Evolutionary conservation across 2,113 vertebrate genomes (phyloP).

Genomic region (Buteo buteo): DNA sequence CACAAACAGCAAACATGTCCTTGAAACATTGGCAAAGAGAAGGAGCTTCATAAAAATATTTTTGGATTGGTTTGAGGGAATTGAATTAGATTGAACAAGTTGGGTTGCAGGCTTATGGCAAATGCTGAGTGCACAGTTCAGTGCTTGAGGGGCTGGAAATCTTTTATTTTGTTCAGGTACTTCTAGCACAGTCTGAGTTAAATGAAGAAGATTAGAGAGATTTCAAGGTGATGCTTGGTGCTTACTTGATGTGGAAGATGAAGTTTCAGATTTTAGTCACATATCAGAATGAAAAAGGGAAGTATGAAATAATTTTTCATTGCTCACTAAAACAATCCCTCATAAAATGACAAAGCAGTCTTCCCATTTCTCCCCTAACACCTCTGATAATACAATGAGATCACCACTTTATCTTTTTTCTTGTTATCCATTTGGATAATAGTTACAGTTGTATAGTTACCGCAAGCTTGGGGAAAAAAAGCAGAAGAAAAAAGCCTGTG

Average conservation of each 20-base stretch:
- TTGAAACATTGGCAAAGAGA: neutral
- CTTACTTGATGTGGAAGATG: neutral
- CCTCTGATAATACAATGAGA: constrained; percentile 21
- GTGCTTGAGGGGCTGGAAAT: neutral
- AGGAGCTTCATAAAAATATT: neutral
- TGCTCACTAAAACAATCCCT: neutral
- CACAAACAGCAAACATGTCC: neutral
- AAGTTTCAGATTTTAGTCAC: neutral
- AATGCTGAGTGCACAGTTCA: neutral
- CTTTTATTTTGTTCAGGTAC: neutral
- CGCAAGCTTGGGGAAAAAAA: neutral
- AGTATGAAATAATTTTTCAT: neutral
- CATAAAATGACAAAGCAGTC: neutral
- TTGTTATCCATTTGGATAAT: neutral
- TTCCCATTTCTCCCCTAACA: constrained; percentile 2
- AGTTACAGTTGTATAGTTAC: neutral
- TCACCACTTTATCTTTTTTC: constrained; percentile 12
- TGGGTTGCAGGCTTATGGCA: neutral
- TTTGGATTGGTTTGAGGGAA: neutral
- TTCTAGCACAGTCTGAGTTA: neutral
- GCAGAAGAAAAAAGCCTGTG: neutral
- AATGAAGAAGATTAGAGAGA: neutral
- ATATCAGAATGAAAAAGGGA: neutral
- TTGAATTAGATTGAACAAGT: neutral
- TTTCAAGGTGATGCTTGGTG: neutral